Evolutionary conservation across 2,113 vertebrate genomes (phyloP), one percentile per base, ranked within the genome.

Genomic region (Pygoscelis adeliae): DNA sequence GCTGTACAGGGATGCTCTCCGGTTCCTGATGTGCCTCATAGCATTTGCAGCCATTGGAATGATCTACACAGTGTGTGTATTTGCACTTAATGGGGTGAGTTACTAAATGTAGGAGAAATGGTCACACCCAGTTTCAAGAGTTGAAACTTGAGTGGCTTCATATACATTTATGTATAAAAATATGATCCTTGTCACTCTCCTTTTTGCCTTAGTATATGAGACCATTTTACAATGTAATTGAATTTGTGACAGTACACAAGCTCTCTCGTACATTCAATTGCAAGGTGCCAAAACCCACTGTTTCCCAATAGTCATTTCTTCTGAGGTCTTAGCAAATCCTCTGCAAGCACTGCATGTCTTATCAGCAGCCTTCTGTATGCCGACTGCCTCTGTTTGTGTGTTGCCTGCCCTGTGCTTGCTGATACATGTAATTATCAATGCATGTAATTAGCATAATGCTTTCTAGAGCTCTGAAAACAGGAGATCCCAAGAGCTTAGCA

Each of bases 31-130:
- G 80, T 98, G 97, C 77, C 98, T 99, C 5, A 44, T 98, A 47
- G 97, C 90, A 38, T 89, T 97, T 9, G 98, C 98, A 79, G 94
- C 96, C 56, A 84, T 98, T 55, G 98, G 98, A 49, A 98, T 99
- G 98, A 90, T 99, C 90, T 99, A 98, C 26, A 58, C 98, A 11
- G 94, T 98, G 78, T 98, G 98, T 34, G 92, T 99, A 56, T 98
- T 97, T 82, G 84, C 92, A 53, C 94, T 98, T 44, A 98, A 86
- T 29, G 97, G 98, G 98, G 98, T 99, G 96, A 98, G 97, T 80
- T 85, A 62, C 5, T 86, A 34, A 85, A 52, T 34, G 29, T 38
- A 52, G 40, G 34, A 85, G 42, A 80, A 65, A 66, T 59, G 15
- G 15, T 71, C 56, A 49, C 67, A 83, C 19, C 5, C 14, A 63